Conservation (phyloP, 2,888 invertebrate species). For the Sphaerophoria rueppellii region DNA sequence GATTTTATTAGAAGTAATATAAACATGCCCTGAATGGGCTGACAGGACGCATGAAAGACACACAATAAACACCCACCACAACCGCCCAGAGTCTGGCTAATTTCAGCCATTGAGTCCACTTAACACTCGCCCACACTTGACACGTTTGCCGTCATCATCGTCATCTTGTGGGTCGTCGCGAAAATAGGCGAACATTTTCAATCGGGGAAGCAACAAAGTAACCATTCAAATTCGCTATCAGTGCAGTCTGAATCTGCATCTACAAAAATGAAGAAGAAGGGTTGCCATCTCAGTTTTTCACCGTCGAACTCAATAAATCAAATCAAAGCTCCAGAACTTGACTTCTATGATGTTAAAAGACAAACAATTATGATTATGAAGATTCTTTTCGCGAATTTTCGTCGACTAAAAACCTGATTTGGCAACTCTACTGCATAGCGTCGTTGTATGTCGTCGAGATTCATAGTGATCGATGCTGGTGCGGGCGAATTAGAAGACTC, state of each 20-base stretch:
- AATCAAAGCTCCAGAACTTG: too few relatives aligned
- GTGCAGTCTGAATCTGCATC: conserved; percentile 18
- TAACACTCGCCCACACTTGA: conserved; percentile 71
- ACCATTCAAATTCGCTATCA: conserved; percentile 52
- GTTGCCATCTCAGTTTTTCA: conserved; percentile 6
- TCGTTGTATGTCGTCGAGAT: conserved; percentile 56
- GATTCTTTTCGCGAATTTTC: too few relatives aligned
- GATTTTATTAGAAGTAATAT: conserved; percentile 11
- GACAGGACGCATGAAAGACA: conserved; percentile 36
- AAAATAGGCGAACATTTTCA: conserved; percentile 66
- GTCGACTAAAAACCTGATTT: neutral
- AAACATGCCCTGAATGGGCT: conserved; percentile 19
- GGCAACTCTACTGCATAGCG: conserved; percentile 57
- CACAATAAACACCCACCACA: conserved; percentile 35
- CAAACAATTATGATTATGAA: too few relatives aligned
- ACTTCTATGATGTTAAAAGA: too few relatives aligned
- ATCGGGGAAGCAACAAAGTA: conserved; percentile 56
- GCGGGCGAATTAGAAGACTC: conserved; percentile 61
- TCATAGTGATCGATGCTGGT: conserved; percentile 66
- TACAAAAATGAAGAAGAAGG: neutral
- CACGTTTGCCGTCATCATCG: conserved; percentile 21
- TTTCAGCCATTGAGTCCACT: conserved; percentile 70
- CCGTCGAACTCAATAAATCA: too few relatives aligned
- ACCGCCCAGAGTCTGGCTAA: conserved; percentile 59
- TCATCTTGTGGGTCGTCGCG: conserved; percentile 7